phyloP scores from a whole-genome alignment of 1,140 invertebrate genomes.

The Pachypeltis micranthus region DNA sequence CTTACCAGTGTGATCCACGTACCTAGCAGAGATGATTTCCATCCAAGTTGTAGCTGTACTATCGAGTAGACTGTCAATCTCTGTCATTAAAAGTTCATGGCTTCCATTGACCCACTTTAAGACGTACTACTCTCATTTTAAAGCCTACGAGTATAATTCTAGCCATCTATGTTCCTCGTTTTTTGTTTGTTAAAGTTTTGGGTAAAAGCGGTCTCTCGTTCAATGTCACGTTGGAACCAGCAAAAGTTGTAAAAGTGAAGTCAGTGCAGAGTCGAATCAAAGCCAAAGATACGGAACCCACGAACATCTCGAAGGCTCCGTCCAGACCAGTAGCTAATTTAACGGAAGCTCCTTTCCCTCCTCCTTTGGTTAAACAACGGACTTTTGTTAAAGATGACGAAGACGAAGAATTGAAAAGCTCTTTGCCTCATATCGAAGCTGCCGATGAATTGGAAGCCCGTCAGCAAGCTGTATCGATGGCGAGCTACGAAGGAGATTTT shows the following conservation, averaged over 20 bases:
- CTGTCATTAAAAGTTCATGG: too few relatives aligned
- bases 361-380: background rate
- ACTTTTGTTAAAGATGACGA: conserved; percentile 8
- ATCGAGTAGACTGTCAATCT: too few relatives aligned
- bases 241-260: background rate
- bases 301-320: too few relatives aligned
- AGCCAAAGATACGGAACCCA: background rate
- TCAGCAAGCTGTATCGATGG: background rate
- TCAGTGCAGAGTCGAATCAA: background rate
- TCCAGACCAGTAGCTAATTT: too few relatives aligned
- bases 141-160: too few relatives aligned
- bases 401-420: background rate
- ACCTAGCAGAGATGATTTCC: too few relatives aligned
- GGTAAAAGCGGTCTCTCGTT: background rate
- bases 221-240: background rate
- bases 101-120: too few relatives aligned
- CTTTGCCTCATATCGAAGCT: background rate
- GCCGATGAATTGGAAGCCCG: background rate
- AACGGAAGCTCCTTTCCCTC: background rate
- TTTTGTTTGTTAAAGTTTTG: conserved; percentile 1
- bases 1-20: too few relatives aligned
- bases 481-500: background rate
- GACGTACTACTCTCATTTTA: too few relatives aligned
- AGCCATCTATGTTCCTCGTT: too few relatives aligned
- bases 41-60: too few relatives aligned